A percentile compares a stretch with the other conserved stretches of the same genome.
phyloP scores from a whole-genome alignment of 1,140 invertebrate species.

The Drosophila athabasca region DNA sequence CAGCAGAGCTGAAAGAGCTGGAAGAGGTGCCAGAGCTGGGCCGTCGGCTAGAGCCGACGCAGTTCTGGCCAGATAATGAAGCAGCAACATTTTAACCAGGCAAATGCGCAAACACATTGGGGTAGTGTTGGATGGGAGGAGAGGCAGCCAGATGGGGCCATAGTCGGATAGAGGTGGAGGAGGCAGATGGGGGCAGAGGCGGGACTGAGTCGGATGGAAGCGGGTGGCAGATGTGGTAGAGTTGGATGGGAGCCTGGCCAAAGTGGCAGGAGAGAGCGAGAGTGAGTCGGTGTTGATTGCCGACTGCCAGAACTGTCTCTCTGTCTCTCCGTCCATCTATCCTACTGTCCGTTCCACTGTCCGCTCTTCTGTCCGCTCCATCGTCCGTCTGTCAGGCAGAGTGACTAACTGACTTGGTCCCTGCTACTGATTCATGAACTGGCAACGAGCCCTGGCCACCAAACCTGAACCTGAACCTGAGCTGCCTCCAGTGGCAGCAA shows the following conservation, averaged over 20 bases:
- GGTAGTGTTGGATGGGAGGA: background rate
- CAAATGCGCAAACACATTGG: slow-evolving; percentile 67
- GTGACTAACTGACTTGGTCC: slow-evolving; percentile 59
- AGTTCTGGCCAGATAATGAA: slow-evolving; percentile 73
- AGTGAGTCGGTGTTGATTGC: slow-evolving; percentile 66
- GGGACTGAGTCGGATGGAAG: background rate
- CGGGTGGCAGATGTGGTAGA: background rate
- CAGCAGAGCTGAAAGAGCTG: slow-evolving; percentile 8
- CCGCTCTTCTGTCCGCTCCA: no score
- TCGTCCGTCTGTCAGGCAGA: slow-evolving; percentile 19
- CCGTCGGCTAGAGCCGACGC: slow-evolving; percentile 31
- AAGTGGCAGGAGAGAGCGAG: slow-evolving; percentile 1
- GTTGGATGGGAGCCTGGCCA: background rate
- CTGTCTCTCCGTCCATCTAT: slow-evolving; percentile 2
- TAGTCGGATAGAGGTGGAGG: no score
- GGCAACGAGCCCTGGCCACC: slow-evolving; percentile 61
- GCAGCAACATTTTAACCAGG: slow-evolving; percentile 80
- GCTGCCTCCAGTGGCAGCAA: slow-evolving; percentile 27
- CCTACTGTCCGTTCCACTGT: background rate
- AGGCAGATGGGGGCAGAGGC: background rate
- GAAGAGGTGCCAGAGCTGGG: slow-evolving; percentile 14
- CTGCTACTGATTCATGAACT: slow-evolving; percentile 79
- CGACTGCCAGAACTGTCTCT: slow-evolving; percentile 34
- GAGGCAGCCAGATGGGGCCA: background rate
- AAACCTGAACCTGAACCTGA: slow-evolving; percentile 73